Conservation (phyloP, 2,113 vertebrate species). For the Centrocercus urophasianus region DNA sequence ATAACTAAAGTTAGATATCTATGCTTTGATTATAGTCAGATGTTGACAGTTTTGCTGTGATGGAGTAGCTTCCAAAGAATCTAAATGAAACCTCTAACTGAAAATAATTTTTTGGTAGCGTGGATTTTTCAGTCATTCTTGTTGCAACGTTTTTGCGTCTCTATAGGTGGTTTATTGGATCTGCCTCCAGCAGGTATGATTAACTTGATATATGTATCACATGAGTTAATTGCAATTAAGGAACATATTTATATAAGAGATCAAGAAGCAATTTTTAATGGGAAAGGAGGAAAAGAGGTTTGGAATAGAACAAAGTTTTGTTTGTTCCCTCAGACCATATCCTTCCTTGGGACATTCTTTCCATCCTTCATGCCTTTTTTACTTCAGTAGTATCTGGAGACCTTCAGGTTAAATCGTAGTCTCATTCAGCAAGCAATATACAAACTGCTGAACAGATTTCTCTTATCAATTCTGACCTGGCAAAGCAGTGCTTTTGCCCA, state of each 20-base stretch:
- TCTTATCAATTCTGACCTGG: not conserved
- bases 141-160: not conserved
- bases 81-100: not conserved
- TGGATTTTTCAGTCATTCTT: not conserved
- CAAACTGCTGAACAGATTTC: not conserved
- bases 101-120: not conserved
- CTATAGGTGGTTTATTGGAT: not conserved
- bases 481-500: not conserved
- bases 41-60: not conserved
- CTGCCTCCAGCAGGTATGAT: fast-evolving
- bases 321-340: not conserved
- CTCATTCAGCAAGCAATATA: not conserved
- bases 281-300: not conserved
- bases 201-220: not conserved
- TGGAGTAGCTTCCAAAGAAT: not conserved
- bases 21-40: not conserved
- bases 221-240: not conserved
- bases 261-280: not conserved
- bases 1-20: not conserved
- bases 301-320: not conserved
- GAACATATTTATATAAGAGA: not conserved
- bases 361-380: fast-evolving
- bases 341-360: not conserved
- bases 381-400: not conserved
- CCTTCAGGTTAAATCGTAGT: not conserved